Conservation (phyloP, 1,140 invertebrate species). For the Ylistrum balloti region DNA sequence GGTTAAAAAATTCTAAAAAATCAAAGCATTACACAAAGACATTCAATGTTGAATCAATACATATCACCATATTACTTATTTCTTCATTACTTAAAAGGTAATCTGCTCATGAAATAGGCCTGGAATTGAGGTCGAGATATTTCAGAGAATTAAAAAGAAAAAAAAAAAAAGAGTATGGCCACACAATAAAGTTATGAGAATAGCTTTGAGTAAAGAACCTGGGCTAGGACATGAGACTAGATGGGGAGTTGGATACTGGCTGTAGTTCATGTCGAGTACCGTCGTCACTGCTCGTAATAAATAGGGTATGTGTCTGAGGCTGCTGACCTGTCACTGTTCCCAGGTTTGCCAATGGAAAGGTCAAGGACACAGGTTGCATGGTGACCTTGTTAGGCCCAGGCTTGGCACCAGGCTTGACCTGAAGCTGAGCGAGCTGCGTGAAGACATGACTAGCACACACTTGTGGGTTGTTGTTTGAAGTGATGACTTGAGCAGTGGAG, state of each 20-base stretch:
- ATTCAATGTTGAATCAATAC: not conserved
- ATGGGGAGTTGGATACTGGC: slow-evolving; percentile 59
- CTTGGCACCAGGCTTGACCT: slow-evolving; percentile 74
- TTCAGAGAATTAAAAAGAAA: too few species aligned
- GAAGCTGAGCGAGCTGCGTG: slow-evolving; percentile 68
- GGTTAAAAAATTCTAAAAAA: too few species aligned
- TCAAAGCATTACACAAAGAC: too few species aligned
- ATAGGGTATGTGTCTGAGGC: slow-evolving; percentile 66
- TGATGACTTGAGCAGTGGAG: slow-evolving; percentile 50
- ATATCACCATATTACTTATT: too few species aligned
- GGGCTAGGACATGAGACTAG: slow-evolving; percentile 46
- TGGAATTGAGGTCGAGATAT: not conserved
- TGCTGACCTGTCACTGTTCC: slow-evolving; percentile 63
- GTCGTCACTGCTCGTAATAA: slow-evolving; percentile 69
- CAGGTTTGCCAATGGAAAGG: slow-evolving; percentile 71
- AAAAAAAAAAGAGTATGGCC: not conserved
- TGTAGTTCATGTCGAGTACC: slow-evolving; percentile 57
- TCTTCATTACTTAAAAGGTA: too few species aligned
- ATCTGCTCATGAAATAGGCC: not conserved
- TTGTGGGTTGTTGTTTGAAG: slow-evolving; percentile 55
- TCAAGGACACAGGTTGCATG: slow-evolving; percentile 74
- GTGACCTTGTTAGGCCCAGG: slow-evolving; percentile 70
- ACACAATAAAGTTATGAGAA: not conserved
- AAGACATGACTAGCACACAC: slow-evolving; percentile 62
- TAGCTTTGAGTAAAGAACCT: not conserved